phyloP scores from a whole-genome alignment of 1,140 invertebrate species.

The Drosophila erecta region DNA sequence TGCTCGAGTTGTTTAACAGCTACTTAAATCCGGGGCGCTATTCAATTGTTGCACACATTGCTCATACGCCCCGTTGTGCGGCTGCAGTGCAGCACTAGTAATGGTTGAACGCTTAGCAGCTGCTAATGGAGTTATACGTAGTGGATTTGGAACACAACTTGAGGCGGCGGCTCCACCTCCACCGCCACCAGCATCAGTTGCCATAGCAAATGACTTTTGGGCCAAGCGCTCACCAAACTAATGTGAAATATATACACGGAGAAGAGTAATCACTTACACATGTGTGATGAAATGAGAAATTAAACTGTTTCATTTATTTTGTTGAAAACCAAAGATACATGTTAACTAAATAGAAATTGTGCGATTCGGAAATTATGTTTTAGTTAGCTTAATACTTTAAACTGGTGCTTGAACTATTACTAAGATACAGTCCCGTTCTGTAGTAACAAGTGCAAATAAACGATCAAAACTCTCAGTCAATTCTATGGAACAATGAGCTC shows the following conservation, averaged over 20 bases:
- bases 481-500: too few relatives aligned
- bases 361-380: too few relatives aligned
- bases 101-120: slow-evolving; percentile 39
- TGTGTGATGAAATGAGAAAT: too few relatives aligned
- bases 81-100: slow-evolving; percentile 9
- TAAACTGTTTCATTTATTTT: too few relatives aligned
- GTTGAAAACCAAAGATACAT: too few relatives aligned
- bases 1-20: slow-evolving; percentile 69
- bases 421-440: too few relatives aligned
- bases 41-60: slow-evolving; percentile 68
- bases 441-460: neutral
- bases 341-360: too few relatives aligned
- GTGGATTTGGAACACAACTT: slow-evolving; percentile 28
- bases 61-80: slow-evolving; percentile 65
- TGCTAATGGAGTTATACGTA: slow-evolving; percentile 55
- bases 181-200: slow-evolving; percentile 12
- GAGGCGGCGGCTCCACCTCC: slow-evolving; percentile 5
- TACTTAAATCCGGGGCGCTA: slow-evolving; percentile 61
- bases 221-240: slow-evolving; percentile 1
- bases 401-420: too few relatives aligned
- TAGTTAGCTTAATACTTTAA: too few relatives aligned
- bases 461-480: too few relatives aligned
- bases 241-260: neutral
- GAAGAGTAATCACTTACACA: neutral
- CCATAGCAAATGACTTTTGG: slow-evolving; percentile 30